Conservation (phyloP, 2,113 vertebrate genomes). For the Diphyllodes magnificus region DNA sequence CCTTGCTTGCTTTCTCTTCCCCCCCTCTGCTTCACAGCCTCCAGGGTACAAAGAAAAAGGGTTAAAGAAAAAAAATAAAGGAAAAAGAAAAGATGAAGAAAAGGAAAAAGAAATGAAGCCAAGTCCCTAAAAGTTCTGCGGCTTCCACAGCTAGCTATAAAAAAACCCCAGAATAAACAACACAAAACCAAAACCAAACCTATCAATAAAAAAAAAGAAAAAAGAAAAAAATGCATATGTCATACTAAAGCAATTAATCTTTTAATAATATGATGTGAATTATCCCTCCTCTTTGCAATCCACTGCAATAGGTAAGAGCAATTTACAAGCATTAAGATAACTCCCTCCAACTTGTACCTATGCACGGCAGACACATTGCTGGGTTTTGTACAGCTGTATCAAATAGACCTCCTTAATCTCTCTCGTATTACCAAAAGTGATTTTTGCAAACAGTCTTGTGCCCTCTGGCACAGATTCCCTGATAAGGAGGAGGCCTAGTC, state of each 20-base stretch:
- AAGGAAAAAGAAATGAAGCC: constrained; percentile 33
- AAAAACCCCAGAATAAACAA: background rate
- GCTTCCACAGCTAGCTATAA: constrained; percentile 57
- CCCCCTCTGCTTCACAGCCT: constrained; percentile 39
- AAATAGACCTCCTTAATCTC: constrained; percentile 66
- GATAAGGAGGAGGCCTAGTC: constrained; percentile 64
- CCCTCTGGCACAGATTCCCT: constrained; percentile 71
- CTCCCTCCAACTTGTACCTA: constrained; percentile 31
- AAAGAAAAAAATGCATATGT: background rate
- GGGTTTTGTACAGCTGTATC: constrained; percentile 56
- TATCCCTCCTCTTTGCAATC: background rate
- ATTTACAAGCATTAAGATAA: background rate
- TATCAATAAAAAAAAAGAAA: background rate
- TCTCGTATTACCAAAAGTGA: constrained; percentile 69
- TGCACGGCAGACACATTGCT: background rate
- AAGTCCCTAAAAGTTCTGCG: constrained; percentile 73
- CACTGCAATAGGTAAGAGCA: background rate
- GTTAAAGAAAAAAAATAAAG: background rate
- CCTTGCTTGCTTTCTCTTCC: constrained; percentile 59
- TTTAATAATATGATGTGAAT: background rate
- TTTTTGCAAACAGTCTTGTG: constrained; percentile 68
- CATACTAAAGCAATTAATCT: background rate
- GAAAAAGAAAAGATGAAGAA: background rate
- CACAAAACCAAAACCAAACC: background rate
- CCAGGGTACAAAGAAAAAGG: constrained; percentile 65